Conservation (phyloP, 2,888 invertebrate species). For the Mystacides longicornis region DNA sequence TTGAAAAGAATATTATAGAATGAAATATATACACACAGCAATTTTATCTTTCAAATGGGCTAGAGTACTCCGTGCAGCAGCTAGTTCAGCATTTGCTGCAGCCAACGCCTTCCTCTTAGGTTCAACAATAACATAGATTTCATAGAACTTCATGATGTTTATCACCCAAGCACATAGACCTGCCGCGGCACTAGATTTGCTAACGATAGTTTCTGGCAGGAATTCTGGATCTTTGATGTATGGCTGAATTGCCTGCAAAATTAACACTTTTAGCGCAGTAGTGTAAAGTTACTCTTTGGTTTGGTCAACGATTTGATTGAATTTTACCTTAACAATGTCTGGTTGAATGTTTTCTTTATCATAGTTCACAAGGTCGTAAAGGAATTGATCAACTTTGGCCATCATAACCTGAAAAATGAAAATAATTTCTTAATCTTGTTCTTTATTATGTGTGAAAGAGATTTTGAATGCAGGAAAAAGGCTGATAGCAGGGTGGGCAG, state of each 20-base stretch:
- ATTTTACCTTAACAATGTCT: slow-evolving; percentile 73
- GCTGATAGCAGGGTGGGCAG: too few relatives aligned
- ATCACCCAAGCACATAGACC: slow-evolving; percentile 93
- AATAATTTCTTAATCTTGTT: background rate
- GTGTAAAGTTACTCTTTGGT: too few relatives aligned
- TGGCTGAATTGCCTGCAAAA: slow-evolving; percentile 43
- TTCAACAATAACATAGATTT: slow-evolving; percentile 86
- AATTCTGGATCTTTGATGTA: slow-evolving; percentile 70
- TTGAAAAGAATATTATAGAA: background rate
- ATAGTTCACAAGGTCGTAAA: slow-evolving; percentile 74
- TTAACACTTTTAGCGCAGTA: too few relatives aligned
- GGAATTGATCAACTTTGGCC: slow-evolving; percentile 83
- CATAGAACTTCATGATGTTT: slow-evolving; percentile 84
- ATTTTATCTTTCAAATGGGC: slow-evolving; percentile 67
- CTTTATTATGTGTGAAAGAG: too few relatives aligned
- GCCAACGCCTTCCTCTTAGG: slow-evolving; percentile 82
- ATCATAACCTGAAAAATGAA: slow-evolving; percentile 57
- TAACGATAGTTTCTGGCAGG: slow-evolving; percentile 70
- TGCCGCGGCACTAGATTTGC: slow-evolving; percentile 87
- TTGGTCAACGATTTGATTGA: too few relatives aligned
- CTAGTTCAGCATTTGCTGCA: slow-evolving; percentile 77
- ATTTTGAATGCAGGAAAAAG: background rate
- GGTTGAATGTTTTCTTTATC: slow-evolving; percentile 92
- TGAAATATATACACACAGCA: slow-evolving; percentile 35
- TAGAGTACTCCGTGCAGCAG: slow-evolving; percentile 73